Conservation (phyloP, 2,113 vertebrate genomes). For the Rhinoderma darwinii region DNA sequence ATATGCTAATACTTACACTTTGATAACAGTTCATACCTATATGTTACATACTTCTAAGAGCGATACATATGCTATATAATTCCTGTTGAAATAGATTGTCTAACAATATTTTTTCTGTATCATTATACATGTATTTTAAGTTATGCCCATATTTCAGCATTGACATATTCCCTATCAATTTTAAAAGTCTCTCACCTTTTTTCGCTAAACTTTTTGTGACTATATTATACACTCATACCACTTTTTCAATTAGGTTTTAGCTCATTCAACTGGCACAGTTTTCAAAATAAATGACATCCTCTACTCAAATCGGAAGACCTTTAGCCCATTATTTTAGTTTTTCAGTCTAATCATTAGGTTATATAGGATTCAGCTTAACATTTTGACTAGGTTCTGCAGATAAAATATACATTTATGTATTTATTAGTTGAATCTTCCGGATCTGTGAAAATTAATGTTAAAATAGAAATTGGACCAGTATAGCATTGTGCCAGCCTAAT, state of each 20-base stretch:
- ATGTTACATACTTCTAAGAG: no score
- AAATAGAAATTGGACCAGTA: neutral
- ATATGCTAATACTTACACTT: no score
- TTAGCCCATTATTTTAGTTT: slow-evolving; percentile 1
- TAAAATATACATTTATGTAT: neutral
- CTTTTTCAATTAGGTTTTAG: slow-evolving; percentile 24
- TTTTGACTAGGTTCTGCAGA: neutral
- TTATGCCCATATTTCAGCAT: neutral
- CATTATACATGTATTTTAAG: slow-evolving; percentile 1
- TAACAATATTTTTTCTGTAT: neutral
- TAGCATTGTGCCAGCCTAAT: neutral
- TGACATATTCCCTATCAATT: neutral
- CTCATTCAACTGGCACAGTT: slow-evolving; percentile 12
- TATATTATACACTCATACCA: neutral
- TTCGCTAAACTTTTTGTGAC: neutral
- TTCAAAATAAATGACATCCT: slow-evolving; percentile 3
- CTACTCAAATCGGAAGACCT: neutral
- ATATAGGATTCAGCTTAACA: neutral
- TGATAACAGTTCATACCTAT: no score
- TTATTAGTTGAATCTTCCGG: neutral
- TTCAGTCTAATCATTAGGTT: neutral
- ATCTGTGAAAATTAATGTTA: neutral
- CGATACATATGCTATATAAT: no score
- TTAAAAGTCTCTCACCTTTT: slow-evolving; percentile 15
- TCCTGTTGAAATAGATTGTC: neutral